Evolutionary conservation across 2,113 vertebrate species (phyloP).

Genomic region (Callopanchax toddi): DNA sequence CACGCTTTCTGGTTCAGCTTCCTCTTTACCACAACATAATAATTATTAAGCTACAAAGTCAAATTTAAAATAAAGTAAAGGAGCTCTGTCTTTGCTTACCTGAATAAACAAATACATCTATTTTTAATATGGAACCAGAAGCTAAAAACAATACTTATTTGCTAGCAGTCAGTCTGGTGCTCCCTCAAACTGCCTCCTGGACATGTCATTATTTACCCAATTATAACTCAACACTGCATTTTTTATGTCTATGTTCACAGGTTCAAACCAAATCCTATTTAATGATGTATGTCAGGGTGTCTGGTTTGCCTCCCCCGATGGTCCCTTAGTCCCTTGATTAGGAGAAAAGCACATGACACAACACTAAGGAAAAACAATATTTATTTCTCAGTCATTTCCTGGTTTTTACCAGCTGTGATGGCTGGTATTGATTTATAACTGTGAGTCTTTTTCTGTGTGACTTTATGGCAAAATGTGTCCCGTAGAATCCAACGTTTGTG

Average conservation of each 20-base stretch:
- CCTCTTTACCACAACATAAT: no score
- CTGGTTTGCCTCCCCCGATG: conserved; percentile 27
- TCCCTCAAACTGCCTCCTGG: conserved; percentile 66
- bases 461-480: neutral
- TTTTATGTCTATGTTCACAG: conserved; percentile 50
- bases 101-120: conserved; percentile 50
- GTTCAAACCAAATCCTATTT: conserved; percentile 46
- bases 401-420: neutral
- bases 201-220: conserved; percentile 73
- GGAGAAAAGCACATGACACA: conserved; percentile 44
- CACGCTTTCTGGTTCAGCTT: no score
- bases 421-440: neutral
- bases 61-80: conserved; percentile 40
- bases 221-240: conserved; percentile 58
- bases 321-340: conserved; percentile 39
- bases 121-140: conserved; percentile 63
- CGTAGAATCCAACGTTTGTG: neutral
- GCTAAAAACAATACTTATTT: conserved; percentile 68
- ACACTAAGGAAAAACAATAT: conserved; percentile 14
- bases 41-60: conserved; percentile 1
- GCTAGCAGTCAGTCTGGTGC: conserved; percentile 39
- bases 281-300: conserved; percentile 62
- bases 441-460: neutral
- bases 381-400: neutral
- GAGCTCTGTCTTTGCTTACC: conserved; percentile 23